Percentiles rank a stretch among this genome's conserved stretches.
Conservation (phyloP, 2,113 vertebrate species). For the Rynchops niger region DNA sequence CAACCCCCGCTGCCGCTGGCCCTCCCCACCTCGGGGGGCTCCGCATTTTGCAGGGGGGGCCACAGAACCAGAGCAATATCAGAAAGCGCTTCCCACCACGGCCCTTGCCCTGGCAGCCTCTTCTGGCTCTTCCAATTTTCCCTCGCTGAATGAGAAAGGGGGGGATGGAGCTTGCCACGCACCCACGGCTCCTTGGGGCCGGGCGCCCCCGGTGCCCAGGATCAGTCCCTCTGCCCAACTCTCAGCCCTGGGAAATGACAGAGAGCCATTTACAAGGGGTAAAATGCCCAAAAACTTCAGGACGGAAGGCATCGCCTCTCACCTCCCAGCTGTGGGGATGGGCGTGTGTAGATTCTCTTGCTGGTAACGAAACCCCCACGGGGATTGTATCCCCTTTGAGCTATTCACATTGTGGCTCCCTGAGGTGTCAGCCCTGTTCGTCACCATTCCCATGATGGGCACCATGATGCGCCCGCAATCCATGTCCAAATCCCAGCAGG, state of each 20-base stretch:
- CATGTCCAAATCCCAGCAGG: neutral
- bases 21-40: neutral
- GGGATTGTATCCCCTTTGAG: neutral
- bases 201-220: neutral
- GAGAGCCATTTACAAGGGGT: neutral
- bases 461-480: accelerated
- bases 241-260: neutral
- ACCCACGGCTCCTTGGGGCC: neutral
- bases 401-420: neutral
- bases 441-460: neutral
- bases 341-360: neutral
- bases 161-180: neutral
- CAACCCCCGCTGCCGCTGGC: neutral
- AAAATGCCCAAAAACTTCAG: neutral
- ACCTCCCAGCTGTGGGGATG: neutral
- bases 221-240: neutral
- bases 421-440: neutral
- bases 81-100: neutral
- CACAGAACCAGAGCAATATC: neutral
- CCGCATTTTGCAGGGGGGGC: neutral
- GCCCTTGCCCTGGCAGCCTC: neutral
- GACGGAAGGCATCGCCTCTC: neutral
- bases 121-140: neutral
- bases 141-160: neutral
- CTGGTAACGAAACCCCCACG: accelerated